A percentile compares a stretch with the other conserved stretches of the same genome.
Evolutionary conservation across 2,888 invertebrate species (phyloP).

Genomic region (Tetranychus truncatus): DNA sequence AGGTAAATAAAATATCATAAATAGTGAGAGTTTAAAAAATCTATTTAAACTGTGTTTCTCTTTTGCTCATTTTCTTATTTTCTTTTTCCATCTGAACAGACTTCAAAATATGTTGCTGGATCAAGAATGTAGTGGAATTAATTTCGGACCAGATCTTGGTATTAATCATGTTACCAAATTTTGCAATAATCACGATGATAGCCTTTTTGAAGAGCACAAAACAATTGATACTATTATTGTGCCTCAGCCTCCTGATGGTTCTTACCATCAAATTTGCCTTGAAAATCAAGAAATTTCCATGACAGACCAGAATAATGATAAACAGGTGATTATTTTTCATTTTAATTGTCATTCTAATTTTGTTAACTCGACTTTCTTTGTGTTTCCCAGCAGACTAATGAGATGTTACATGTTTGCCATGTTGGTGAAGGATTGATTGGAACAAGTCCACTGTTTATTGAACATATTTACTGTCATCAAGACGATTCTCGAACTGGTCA

Average conservation of each 20-base stretch:
- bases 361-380: neutral
- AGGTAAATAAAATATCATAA: neutral
- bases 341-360: neutral
- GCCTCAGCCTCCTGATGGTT: neutral
- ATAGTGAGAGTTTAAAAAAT: too few relatives aligned
- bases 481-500: neutral
- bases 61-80: neutral
- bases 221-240: neutral
- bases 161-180: neutral
- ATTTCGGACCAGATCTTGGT: neutral
- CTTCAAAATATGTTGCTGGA: neutral
- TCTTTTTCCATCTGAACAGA: neutral
- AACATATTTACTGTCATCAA: constrained; percentile 1
- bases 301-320: neutral
- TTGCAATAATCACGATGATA: neutral
- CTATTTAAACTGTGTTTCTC: too few relatives aligned
- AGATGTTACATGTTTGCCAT: neutral
- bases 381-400: neutral
- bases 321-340: neutral
- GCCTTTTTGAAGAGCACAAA: neutral
- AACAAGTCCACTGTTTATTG: neutral
- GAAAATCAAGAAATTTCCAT: neutral
- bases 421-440: neutral
- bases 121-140: neutral
- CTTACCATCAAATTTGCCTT: neutral